phyloP scores from a whole-genome alignment of 2,888 invertebrate genomes.

The Ophonus ardosiacus region DNA sequence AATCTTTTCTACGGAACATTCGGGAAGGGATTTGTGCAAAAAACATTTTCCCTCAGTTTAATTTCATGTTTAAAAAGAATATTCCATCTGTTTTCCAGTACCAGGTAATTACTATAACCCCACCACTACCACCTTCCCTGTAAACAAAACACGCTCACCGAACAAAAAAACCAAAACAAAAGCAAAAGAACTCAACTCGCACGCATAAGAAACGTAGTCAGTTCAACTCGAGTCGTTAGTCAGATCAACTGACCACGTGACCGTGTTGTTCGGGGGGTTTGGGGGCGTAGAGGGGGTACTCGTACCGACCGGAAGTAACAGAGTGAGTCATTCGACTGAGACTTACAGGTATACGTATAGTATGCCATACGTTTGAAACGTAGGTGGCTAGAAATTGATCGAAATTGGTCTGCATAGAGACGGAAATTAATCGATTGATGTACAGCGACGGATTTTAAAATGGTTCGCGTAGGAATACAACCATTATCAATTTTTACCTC shows the following conservation, averaged over 20 bases:
- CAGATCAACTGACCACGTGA: constrained; percentile 26
- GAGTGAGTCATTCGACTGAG: constrained; percentile 21
- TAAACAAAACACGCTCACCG: constrained; percentile 40
- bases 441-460: not conserved
- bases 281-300: not conserved
- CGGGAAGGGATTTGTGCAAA: too few species aligned
- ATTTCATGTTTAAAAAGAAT: not conserved
- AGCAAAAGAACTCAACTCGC: constrained; percentile 13
- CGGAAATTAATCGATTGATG: not conserved
- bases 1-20: too few species aligned
- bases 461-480: too few species aligned
- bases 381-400: constrained; percentile 25
- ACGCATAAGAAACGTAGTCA: not conserved
- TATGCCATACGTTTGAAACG: not conserved
- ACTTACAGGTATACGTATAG: constrained; percentile 6
- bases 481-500: too few species aligned
- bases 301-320: constrained; percentile 19
- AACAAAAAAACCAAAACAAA: constrained; percentile 24
- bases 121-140: not conserved
- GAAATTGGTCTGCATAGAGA: constrained; percentile 15
- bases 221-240: constrained; percentile 10
- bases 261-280: not conserved
- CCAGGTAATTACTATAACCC: constrained; percentile 6
- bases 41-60: not conserved
- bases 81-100: not conserved